Conservation (phyloP, 2,113 vertebrate species). For the Scatophagus argus region DNA sequence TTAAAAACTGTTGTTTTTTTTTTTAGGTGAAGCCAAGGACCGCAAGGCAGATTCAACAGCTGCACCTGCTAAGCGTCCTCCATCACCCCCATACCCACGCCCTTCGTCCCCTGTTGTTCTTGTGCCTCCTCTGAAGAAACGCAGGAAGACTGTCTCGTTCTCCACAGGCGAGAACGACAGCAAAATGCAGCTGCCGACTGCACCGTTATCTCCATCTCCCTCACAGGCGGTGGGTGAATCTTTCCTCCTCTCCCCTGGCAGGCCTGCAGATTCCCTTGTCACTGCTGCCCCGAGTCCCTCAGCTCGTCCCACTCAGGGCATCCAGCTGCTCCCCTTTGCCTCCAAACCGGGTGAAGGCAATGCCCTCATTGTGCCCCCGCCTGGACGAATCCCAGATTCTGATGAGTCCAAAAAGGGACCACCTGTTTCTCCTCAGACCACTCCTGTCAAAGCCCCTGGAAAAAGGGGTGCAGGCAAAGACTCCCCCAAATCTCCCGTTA, state of each 20-base stretch:
- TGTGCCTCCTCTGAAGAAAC: constrained; percentile 92
- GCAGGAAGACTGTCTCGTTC: constrained; percentile 92
- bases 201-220: constrained; percentile 52
- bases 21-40: constrained; percentile 63
- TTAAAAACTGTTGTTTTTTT: background rate
- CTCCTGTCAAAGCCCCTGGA: constrained; percentile 68
- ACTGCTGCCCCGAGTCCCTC: constrained; percentile 25
- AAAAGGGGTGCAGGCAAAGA: constrained; percentile 77
- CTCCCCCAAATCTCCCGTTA: constrained; percentile 68
- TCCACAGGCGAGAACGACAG: constrained; percentile 83
- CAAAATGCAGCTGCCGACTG: constrained; percentile 52
- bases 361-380: constrained; percentile 80
- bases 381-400: constrained; percentile 61
- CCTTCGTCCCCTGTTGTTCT: constrained; percentile 86
- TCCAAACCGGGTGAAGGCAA: constrained; percentile 82
- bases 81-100: constrained; percentile 72
- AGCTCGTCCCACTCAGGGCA: constrained; percentile 64
- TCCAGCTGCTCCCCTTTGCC: constrained; percentile 84
- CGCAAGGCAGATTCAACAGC: constrained; percentile 38
- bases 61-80: constrained; percentile 58
- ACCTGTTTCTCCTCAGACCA: constrained; percentile 58
- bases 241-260: constrained; percentile 55
- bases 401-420: constrained; percentile 77
- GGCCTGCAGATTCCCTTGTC: constrained; percentile 55
- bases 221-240: constrained; percentile 59